phyloP scores from a whole-genome alignment of 1,140 invertebrate genomes.

The Gonioctena quinquepunctata region DNA sequence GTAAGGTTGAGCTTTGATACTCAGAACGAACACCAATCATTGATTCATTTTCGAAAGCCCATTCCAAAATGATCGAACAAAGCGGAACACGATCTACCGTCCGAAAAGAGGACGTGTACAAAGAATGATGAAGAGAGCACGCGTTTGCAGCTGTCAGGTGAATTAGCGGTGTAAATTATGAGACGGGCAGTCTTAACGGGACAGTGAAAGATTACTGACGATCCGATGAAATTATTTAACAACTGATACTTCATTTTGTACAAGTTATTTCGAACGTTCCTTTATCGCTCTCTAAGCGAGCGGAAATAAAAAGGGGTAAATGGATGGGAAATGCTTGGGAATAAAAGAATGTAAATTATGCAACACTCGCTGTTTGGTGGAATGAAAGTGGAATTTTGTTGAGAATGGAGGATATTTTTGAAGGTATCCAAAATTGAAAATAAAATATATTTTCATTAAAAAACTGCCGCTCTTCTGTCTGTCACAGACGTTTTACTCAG shows the following conservation, averaged over 20 bases:
- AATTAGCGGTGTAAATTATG: conserved; percentile 46
- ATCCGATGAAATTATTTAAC: conserved; percentile 45
- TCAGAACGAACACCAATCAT: too few species aligned
- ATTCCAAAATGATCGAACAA: too few species aligned
- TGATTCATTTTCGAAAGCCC: too few species aligned
- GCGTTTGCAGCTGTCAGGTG: conserved; percentile 39
- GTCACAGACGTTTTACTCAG: too few species aligned
- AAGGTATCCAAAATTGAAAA: too few species aligned
- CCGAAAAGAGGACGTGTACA: conserved; percentile 6
- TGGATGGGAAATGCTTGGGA: not conserved
- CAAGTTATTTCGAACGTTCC: not conserved
- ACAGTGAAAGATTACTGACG: conserved; percentile 42
- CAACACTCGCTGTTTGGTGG: not conserved
- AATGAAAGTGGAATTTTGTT: too few species aligned
- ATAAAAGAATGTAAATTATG: not conserved
- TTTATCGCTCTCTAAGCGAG: not conserved
- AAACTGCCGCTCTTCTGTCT: too few species aligned
- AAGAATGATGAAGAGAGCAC: conserved; percentile 35
- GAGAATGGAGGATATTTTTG: too few species aligned
- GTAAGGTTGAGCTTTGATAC: too few species aligned
- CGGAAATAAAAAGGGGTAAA: not conserved
- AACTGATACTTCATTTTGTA: conserved; percentile 7
- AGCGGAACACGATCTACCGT: not conserved
- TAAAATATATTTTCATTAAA: too few species aligned
- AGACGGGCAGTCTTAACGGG: conserved; percentile 23